Evolutionary conservation across 2,797 vertebrate genomes (phyloP).

Genomic region (Lacerta bilineata): DNA sequence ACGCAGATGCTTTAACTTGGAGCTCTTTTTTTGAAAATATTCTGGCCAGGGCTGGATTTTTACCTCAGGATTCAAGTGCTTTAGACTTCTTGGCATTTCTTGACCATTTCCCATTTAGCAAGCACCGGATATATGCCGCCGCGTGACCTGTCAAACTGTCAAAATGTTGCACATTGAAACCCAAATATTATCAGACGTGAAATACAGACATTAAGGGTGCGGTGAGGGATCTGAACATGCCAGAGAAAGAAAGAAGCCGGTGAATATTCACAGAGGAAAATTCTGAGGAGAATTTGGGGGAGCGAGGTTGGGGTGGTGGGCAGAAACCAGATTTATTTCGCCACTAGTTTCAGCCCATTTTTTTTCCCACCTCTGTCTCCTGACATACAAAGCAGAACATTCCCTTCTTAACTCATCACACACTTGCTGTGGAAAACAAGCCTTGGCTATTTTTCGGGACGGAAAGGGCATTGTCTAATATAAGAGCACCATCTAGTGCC

Average conservation of each 20-base stretch:
- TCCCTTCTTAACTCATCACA: neutral
- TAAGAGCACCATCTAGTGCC: conserved; percentile 89
- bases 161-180: neutral
- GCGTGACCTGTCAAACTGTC: neutral
- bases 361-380: neutral
- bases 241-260: no score
- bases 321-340: neutral
- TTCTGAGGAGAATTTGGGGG: neutral
- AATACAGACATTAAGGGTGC: neutral
- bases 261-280: neutral
- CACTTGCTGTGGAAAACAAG: neutral
- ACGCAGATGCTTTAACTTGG: neutral
- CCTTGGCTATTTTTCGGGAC: accelerated
- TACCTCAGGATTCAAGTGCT: neutral
- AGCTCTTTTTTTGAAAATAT: neutral
- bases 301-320: neutral
- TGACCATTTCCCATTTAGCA: neutral
- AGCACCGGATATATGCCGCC: no score
- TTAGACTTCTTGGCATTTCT: neutral
- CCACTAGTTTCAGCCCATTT: neutral
- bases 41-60: neutral
- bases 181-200: neutral
- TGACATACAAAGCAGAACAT: neutral
- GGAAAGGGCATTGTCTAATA: conserved; percentile 49
- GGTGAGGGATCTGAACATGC: no score